These are phyloP conservation scores for Actinia equina DNA, from an alignment of 64 coral and sea anemone genomes.

Conservation along the genomic window DNA sequence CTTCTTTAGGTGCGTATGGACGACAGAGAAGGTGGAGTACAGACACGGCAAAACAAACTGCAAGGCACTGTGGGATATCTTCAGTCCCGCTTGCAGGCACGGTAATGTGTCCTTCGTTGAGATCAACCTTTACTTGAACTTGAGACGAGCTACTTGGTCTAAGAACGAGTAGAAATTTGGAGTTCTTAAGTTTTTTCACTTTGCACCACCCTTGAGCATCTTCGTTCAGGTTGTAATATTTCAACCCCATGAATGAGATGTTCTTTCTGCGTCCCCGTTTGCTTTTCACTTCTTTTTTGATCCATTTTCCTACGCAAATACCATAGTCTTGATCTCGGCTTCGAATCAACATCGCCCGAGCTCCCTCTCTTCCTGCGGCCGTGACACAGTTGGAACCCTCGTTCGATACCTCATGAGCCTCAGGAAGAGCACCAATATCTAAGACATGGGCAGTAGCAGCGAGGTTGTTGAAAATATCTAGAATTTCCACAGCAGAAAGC, in stretches of 20 bases:
- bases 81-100: not conserved
- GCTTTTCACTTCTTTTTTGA: slow-evolving; percentile 2
- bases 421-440: slow-evolving; percentile 8
- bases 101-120: not conserved
- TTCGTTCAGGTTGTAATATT: slow-evolving; percentile 3
- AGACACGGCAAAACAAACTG: not conserved
- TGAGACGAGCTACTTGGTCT: not conserved
- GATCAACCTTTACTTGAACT: slow-evolving; percentile 18
- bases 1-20: slow-evolving; percentile 2
- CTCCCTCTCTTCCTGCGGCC: not conserved
- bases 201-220: slow-evolving; percentile 26
- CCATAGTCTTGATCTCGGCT: slow-evolving; percentile 43
- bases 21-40: slow-evolving; percentile 35
- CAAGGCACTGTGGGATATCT: slow-evolving; percentile 23
- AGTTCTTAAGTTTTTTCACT: slow-evolving; percentile 24
- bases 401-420: not conserved
- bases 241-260: not conserved
- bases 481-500: slow-evolving; percentile 48
- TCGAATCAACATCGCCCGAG: slow-evolving; percentile 44
- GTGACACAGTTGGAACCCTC: not conserved
- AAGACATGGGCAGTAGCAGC: slow-evolving; percentile 30
- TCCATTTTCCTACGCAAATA: slow-evolving; percentile 48
- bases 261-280: not conserved
- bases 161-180: not conserved
- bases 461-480: slow-evolving; percentile 25